These are phyloP conservation scores for Mechanitis mazaeus DNA, from an alignment of 2,888 invertebrate genomes.

Conservation along the genomic window DNA sequence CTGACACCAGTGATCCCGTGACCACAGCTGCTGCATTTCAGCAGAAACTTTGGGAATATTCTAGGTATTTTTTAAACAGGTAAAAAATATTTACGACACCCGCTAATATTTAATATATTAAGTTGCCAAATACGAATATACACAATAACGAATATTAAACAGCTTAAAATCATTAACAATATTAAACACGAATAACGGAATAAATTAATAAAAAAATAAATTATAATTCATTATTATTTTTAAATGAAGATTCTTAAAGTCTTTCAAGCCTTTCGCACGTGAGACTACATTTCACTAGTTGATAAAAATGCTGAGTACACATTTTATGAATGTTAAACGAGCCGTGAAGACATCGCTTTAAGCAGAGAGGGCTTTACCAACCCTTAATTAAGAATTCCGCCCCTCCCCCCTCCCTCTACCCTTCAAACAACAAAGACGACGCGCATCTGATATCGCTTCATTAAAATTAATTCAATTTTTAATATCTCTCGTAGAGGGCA, in stretches of 20 bases:
- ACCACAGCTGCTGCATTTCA: too few species aligned
- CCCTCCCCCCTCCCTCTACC: conserved; percentile 43
- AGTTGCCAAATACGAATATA: too few species aligned
- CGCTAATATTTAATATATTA: too few species aligned
- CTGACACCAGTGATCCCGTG: too few species aligned
- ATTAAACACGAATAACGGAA: too few species aligned
- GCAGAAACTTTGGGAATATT: too few species aligned
- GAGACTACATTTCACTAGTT: conserved; percentile 60
- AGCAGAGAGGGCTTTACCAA: conserved; percentile 67
- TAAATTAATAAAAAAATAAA: too few species aligned
- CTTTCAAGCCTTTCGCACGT: conserved; percentile 15
- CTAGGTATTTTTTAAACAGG: too few species aligned
- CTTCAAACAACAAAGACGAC: conserved; percentile 69
- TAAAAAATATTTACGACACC: too few species aligned
- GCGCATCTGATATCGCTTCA: conserved; percentile 51
- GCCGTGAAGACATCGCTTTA: conserved; percentile 73
- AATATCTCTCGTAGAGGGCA: conserved; percentile 42
- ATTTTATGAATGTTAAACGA: conserved; percentile 75
- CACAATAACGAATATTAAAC: too few species aligned
- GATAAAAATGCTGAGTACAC: conserved; percentile 66
- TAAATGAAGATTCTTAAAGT: neutral
- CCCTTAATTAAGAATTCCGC: conserved; percentile 75
- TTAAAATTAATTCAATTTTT: conserved; percentile 68
- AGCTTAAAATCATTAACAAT: too few species aligned
- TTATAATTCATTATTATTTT: too few species aligned